phyloP scores from a whole-genome alignment of 2,113 vertebrate species.

The Anarhynchus alexandrinus region DNA sequence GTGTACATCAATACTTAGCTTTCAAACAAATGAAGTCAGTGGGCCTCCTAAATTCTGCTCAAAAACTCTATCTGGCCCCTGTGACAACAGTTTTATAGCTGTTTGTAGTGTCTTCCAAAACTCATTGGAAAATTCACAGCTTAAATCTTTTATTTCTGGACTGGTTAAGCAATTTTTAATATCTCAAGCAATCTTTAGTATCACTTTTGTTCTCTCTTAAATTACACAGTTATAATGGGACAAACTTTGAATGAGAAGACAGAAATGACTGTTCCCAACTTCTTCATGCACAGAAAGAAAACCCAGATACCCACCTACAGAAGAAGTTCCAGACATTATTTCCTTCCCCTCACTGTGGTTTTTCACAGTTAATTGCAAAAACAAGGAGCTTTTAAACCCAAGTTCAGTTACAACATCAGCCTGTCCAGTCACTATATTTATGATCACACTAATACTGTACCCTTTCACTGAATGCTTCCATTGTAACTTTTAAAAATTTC shows the following conservation, averaged over 20 bases:
- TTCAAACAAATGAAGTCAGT: neutral
- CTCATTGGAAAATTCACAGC: neutral
- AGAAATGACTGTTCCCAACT: neutral
- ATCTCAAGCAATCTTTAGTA: neutral
- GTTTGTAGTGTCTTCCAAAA: neutral
- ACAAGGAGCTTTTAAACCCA: neutral
- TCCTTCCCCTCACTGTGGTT: neutral
- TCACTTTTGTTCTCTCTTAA: neutral
- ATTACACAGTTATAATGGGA: neutral
- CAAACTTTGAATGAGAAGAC: neutral
- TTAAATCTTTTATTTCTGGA: neutral
- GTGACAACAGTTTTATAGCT: neutral
- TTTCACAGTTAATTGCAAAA: neutral
- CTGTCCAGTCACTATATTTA: neutral
- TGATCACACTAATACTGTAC: neutral
- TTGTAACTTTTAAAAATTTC: neutral
- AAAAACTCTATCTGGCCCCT: neutral
- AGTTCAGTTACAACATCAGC: neutral
- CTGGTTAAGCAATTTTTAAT: neutral
- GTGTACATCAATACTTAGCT: neutral
- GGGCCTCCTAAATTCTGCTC: neutral
- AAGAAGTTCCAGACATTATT: neutral
- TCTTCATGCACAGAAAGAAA: neutral
- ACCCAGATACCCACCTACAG: neutral
- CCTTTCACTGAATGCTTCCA: neutral